Evolutionary conservation across 2,888 invertebrate genomes (phyloP).

Genomic region (Gymnosoma rotundatum): DNA sequence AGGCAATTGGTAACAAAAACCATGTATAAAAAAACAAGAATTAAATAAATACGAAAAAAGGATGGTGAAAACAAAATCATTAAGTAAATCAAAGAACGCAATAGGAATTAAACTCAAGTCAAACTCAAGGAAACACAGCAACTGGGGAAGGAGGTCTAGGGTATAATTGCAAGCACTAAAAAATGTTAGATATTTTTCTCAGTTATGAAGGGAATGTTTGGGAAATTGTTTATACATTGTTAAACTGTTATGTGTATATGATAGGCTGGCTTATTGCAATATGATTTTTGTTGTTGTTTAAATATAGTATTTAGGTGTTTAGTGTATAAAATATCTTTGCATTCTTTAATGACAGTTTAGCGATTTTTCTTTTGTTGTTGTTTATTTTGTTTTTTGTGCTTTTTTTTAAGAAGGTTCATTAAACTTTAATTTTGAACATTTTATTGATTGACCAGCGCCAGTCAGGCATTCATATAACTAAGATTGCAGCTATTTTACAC

Average conservation of each 20-base stretch:
- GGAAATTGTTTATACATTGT: conserved; percentile 2
- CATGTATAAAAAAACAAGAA: conserved; percentile 1
- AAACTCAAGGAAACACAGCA: conserved; percentile 44
- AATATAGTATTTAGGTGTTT: not conserved
- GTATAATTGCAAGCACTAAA: not conserved
- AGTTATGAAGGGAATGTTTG: conserved; percentile 33
- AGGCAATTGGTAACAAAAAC: conserved; percentile 43
- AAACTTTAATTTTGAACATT: too few relatives aligned
- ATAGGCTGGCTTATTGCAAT: not conserved
- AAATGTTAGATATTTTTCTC: conserved; percentile 35
- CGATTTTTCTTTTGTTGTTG: not conserved
- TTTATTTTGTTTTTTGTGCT: too few relatives aligned
- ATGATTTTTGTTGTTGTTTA: not conserved
- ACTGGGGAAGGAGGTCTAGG: conserved; percentile 60
- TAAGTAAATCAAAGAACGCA: conserved; percentile 56
- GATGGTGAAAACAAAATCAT: conserved; percentile 48
- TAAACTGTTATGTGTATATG: not conserved
- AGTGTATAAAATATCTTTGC: not conserved
- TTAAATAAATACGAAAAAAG: conserved; percentile 5
- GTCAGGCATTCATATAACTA: too few relatives aligned
- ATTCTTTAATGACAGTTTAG: not conserved
- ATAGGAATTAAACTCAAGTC: conserved; percentile 66
- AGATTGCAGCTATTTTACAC: too few relatives aligned
- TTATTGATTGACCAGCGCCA: too few relatives aligned
- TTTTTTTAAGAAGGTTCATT: too few relatives aligned